Conservation (phyloP, 2,113 vertebrate genomes). For the Apodemus speciosus region DNA sequence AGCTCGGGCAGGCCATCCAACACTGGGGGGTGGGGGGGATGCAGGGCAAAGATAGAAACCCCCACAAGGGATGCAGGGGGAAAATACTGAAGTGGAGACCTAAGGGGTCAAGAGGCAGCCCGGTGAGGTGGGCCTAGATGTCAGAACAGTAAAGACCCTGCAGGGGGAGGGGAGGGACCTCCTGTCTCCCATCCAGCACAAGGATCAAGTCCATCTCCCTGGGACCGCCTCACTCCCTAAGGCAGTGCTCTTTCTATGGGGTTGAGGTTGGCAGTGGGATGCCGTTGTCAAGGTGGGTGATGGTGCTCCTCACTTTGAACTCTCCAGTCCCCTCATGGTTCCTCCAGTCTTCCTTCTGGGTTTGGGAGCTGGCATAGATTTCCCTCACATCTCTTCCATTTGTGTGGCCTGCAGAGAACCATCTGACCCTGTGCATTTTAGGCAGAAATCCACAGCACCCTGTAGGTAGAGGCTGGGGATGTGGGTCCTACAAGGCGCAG, state of each 20-base stretch:
- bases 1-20: neutral
- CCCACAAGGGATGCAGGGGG: neutral
- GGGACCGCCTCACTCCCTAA: neutral
- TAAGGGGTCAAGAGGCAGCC: neutral
- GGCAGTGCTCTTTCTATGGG: neutral
- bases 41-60: neutral
- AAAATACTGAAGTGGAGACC: neutral
- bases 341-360: neutral
- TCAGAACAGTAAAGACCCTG: neutral
- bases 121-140: neutral
- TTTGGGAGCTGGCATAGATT: neutral
- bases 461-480: too few relatives aligned
- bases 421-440: neutral
- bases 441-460: neutral
- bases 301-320: too few relatives aligned
- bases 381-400: neutral
- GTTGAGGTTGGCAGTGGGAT: neutral
- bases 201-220: too few relatives aligned
- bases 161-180: neutral
- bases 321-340: neutral
- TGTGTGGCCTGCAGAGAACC: neutral
- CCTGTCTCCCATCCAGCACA: rapidly evolving
- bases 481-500: neutral
- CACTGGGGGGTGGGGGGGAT: rapidly evolving
- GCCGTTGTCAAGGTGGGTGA: conserved; percentile 31